A percentile compares a stretch with the other conserved stretches of the same genome.
phyloP scores from a whole-genome alignment of 2,797 vertebrate genomes.

The Thalassophryne amazonica region DNA sequence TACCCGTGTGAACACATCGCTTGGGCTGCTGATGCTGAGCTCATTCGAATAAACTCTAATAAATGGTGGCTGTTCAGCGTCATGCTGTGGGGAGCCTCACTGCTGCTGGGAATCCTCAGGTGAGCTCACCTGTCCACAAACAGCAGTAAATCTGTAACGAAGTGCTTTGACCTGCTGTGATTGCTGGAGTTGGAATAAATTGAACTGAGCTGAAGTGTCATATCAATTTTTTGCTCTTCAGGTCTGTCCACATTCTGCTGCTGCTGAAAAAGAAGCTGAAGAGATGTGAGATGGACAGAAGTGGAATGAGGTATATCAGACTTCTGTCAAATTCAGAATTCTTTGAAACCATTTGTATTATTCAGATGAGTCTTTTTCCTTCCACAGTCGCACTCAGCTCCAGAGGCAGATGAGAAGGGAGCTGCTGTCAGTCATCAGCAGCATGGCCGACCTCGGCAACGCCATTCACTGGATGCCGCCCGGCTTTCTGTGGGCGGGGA shows the following conservation, averaged over 20 bases:
- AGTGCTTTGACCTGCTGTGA: background rate
- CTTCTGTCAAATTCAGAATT: background rate
- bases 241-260: slow-evolving; percentile 82
- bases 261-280: slow-evolving; percentile 75
- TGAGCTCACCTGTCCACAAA: slow-evolving; percentile 37
- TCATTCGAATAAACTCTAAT: slow-evolving; percentile 77
- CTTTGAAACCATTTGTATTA: background rate
- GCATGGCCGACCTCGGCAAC: slow-evolving; percentile 84
- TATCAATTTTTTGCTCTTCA: slow-evolving; percentile 43
- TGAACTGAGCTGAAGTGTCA: background rate
- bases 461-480: slow-evolving; percentile 93
- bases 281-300: slow-evolving; percentile 18
- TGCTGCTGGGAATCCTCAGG: slow-evolving; percentile 86
- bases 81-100: slow-evolving; percentile 84
- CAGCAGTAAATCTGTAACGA: background rate
- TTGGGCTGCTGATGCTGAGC: slow-evolving; percentile 87
- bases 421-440: slow-evolving; percentile 76
- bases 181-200: background rate
- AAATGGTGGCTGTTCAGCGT: slow-evolving; percentile 89
- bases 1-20: slow-evolving; percentile 96
- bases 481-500: slow-evolving; percentile 89
- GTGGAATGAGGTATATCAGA: slow-evolving; percentile 15
- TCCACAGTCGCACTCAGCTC: slow-evolving; percentile 37
- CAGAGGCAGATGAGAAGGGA: slow-evolving; percentile 73
- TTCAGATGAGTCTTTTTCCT: background rate